These are phyloP conservation scores for Odocoileus virginianus DNA, from an alignment of 2,113 vertebrate genomes.

Conservation along the genomic window DNA sequence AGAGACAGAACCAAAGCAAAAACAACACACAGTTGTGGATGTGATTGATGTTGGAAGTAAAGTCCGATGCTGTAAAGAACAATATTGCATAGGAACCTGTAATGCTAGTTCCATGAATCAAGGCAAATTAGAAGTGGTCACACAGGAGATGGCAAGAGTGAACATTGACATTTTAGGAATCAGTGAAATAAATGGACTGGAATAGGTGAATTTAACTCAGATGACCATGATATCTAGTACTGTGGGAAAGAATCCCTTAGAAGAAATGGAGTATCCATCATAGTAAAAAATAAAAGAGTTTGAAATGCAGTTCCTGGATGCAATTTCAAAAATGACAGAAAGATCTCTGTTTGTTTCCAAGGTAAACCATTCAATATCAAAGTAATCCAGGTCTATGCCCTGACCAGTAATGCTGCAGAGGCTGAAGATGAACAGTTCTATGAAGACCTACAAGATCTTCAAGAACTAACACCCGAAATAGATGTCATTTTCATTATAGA, in stretches of 20 bases:
- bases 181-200: not conserved
- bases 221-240: not conserved
- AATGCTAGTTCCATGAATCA: not conserved
- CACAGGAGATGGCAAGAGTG: not conserved
- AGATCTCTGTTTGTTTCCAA: not conserved
- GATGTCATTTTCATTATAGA: not conserved
- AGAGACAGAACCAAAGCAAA: not conserved
- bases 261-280: not conserved
- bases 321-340: not conserved
- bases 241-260: not conserved
- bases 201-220: not conserved
- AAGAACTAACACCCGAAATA: not conserved
- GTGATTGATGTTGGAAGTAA: not conserved
- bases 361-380: not conserved
- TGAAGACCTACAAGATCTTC: not conserved
- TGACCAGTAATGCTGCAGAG: not conserved
- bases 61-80: not conserved
- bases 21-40: not conserved
- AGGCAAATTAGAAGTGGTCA: not conserved
- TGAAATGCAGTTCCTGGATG: not conserved
- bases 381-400: not conserved
- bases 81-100: not conserved
- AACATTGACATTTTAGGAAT: not conserved
- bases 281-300: not conserved
- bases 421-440: not conserved